Base-by-base conservation (phyloP, 2,888 invertebrate genomes). In the Eupeodes latifasciatus region DNA sequence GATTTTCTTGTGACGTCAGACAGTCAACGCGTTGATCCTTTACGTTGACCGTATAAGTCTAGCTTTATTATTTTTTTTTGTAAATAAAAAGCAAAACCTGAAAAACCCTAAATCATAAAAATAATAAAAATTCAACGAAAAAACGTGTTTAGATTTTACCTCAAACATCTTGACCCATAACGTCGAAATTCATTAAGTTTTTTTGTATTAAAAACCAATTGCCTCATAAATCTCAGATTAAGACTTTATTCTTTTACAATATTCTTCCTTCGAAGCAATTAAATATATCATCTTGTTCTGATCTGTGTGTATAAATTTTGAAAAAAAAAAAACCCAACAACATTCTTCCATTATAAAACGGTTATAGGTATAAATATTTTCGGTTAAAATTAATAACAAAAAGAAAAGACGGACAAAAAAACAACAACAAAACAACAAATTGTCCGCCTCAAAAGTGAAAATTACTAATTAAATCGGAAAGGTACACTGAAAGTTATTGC, bases 401-500 rank as follows among this genome's bases (percentile, higher is more conserved):
- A 27, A 27, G 27, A 27, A 27, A 3, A 27, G 1, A 27, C 3
- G 27, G 10, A 57, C 27, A 44, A 44, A 57, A 34, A 12, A 19
- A 69, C 40, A 62, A 61, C 4, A 11, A 36, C 6, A 53, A 53
- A 51, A 67, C 3, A 36, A 19, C 14, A 14, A 16, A 36, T 27
- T 40, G 40, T 40, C 40, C 40, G 40, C 40, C 40, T 40, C 40
- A 69, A 72, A 59, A 72, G 27, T n/a, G 27, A 72, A 72, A 72
- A 47, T 75, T 62, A 67, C 64, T 75, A 82, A 86, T 86, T 79
- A 76, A 82, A 76, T 86, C 71, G 53, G 40, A 71, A 69, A 71
- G 75, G 53, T 81, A 57, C 36, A 81, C 55, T 36, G 57, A 51
- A 19, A 71, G 72, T 40, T 62, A 61, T 61, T 49, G 16, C 72